Base-by-base conservation (phyloP, 1,140 invertebrate genomes). In the Micrasema longulum region DNA sequence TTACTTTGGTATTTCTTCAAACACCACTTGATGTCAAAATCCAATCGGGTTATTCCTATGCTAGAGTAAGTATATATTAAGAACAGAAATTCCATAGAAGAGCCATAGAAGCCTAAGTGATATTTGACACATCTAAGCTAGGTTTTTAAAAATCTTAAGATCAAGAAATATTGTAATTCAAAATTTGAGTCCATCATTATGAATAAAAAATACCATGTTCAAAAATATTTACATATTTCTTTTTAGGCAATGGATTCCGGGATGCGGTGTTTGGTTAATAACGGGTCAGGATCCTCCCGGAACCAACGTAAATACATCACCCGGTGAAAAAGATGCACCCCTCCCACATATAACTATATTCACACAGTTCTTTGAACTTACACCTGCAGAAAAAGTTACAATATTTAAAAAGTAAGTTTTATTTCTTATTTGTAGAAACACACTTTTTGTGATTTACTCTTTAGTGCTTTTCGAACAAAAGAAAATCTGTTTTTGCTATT, bases 1-100 rank as follows among this genome's bases (percentile, higher is more conserved):
- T 79, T 86, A 1, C 77, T 89, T 1, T 89, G 87, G 85, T 89
- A 86, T 76, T 90, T 89, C 73, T 86, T 89, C 22, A 86, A 86
- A 71, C 87, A 87, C 41, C 85, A 89, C 74, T 83, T 87, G 73
- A 80, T 85, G 18, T 87, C 85, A 55, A 85, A 87, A 35, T 83
- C 81, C 11, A 87, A 86, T 71, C 81, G 83, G 69, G 82, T 90
- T 12, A 89, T 90, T 77, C 87, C 88, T 16, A 84, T 86, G 78
- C 76, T 90, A 52, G 89, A 90, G 87, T 88, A 76, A 82, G 87
- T 82, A 69, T 70, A 74, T 76, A 67, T n/a, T n/a, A n/a, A n/a
- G n/a, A n/a, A n/a, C n/a, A n/a, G n/a, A n/a, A n/a, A n/a, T n/a
- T n/a, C n/a, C n/a, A n/a, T n/a, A n/a, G n/a, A n/a, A n/a, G n/a